Percentiles rank a stretch among this genome's conserved stretches.
Conservation (phyloP, 2,797 vertebrate species). For the Gallirallus australis region DNA sequence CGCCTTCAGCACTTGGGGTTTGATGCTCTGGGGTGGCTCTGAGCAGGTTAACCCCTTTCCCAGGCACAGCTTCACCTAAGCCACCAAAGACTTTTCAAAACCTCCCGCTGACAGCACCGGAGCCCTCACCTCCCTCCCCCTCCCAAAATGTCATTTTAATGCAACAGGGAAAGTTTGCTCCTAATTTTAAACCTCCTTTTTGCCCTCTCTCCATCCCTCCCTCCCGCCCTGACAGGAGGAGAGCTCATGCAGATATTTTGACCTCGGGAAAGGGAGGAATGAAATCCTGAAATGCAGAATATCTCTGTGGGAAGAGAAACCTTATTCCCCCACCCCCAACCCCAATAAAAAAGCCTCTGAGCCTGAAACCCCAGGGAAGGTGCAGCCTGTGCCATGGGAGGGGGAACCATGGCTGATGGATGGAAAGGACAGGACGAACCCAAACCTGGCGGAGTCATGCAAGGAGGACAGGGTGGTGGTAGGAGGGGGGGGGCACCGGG, state of each 20-base stretch:
- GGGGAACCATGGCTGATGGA: background rate
- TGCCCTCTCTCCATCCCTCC: background rate
- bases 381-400: background rate
- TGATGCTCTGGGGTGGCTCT: background rate
- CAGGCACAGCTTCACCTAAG: background rate
- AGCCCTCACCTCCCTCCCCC: background rate
- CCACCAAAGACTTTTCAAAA: background rate
- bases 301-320: background rate
- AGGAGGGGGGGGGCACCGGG: background rate
- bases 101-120: background rate
- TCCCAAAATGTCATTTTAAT: background rate
- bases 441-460: fast-evolving
- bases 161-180: constrained; percentile 42
- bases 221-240: background rate
- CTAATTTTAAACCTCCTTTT: constrained; percentile 4
- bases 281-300: background rate
- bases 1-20: background rate
- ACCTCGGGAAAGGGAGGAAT: background rate
- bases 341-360: background rate
- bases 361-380: background rate
- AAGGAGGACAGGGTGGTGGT: background rate
- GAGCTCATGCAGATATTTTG: constrained; percentile 12
- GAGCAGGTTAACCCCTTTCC: background rate
- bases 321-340: background rate
- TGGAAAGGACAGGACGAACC: background rate